Base-by-base conservation (phyloP, 2,797 vertebrate genomes). In the Adelosebastes latens region DNA sequence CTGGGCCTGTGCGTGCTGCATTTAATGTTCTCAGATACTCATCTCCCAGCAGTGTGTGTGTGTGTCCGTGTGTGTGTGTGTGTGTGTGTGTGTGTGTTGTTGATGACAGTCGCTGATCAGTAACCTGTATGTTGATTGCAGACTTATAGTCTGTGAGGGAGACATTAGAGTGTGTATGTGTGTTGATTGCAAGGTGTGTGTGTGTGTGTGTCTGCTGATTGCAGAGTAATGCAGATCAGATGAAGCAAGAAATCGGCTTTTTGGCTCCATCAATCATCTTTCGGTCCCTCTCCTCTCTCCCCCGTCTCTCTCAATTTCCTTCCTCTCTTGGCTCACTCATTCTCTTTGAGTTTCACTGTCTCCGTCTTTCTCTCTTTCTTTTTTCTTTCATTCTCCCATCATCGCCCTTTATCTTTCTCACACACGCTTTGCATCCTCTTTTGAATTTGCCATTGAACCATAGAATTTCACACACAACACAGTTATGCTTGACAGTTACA, bases 201-300 rank as follows among this genome's bases (percentile, higher is more conserved):
- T 58, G 77, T 73, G 65, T 65, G 65, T 34, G 25, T 77, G 87
- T 65, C 60, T 78, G 77, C 88, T 94, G 93, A 94, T 94, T 94
- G 92, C 90, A 81, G 83, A 88, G 87, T 93, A 94, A 94, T 93
- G 92, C 91, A 94, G 90, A 94, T 94, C 93, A 94, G 93, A 95
- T 94, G 93, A 93, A 94, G 94, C 94, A 95, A 94, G 92, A 94
- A 94, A 95, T 92, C 92, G 80, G 82, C 90, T 90, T 92, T 90
- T 93, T 91, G 88, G 88, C 90, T 91, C 87, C 91, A 90, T 94
- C 93, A 94, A 93, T 94, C 93, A 94, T 92, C 82, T 89, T 83
- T 85, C 71, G 4, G 66, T 83, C 75, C 73, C 82, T 80, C 88
- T 82, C 71, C 63, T 39, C 73, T 82, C 78, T 81, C 65, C 60